Evolutionary conservation across 2,888 invertebrate genomes (phyloP).

Genomic region (Clivina fossor): DNA sequence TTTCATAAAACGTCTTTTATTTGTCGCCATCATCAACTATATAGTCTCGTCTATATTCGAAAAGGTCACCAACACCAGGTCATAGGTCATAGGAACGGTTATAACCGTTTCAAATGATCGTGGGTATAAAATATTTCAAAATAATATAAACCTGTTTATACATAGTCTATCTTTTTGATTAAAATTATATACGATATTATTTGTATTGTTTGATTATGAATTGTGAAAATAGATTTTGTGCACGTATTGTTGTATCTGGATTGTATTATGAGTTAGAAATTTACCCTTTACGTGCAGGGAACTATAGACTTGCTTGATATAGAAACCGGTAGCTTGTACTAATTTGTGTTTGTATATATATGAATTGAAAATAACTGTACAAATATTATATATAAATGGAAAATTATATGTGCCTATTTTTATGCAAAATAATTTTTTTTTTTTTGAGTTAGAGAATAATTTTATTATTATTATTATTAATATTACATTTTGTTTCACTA

Average conservation of each 20-base stretch:
- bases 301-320: too few species aligned
- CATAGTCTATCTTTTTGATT: background rate
- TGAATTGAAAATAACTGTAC: too few species aligned
- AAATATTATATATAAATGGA: too few species aligned
- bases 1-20: too few species aligned
- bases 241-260: background rate
- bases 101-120: background rate
- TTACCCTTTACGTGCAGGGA: too few species aligned
- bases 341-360: too few species aligned
- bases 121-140: background rate
- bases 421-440: too few species aligned
- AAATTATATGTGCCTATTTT: too few species aligned
- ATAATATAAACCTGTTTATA: background rate
- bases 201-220: background rate
- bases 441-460: too few species aligned
- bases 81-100: conserved; percentile 7
- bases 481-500: too few species aligned
- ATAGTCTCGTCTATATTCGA: background rate
- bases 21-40: background rate
- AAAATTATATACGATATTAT: background rate
- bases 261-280: background rate
- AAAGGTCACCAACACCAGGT: conserved; percentile 4
- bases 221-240: background rate
- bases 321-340: too few species aligned
- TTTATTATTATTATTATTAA: too few species aligned